Evolutionary conservation across 1,140 invertebrate genomes (phyloP), one percentile per base, ranked within the genome.

Genomic region (Mya arenaria): DNA sequence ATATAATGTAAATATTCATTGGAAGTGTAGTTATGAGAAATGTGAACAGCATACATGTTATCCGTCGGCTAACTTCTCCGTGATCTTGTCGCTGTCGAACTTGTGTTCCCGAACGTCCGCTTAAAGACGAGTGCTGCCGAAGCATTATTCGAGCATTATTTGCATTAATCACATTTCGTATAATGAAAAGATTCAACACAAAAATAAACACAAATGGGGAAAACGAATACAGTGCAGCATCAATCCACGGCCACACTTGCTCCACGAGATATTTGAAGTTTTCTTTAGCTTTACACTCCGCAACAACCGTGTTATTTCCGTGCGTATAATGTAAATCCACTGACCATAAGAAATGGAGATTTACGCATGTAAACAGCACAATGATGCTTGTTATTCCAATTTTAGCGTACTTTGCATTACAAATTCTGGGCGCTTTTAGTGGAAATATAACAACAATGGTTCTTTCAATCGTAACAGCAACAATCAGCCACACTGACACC

Each of bases 381-480:
- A 89, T 52, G 0, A 87, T 69, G 6, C 66, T 68, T 0, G 83
- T n/a, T 0, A 88, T 83, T 5, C 83, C 69, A 13, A 79, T 82
- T 65, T 85, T 84, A 1, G 90, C 90, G 30, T 85, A 73, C 55
- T 73, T 63, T 4, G 87, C 81, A 39, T 87, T 89, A 71, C 92
- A 92, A 19, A 92, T 65, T 25, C 72, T 60, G 15, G 37, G 84
- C 1, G 91, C 91, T 75, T 87, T 80, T 25, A 92, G 84, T 4
- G 92, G 92, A 65, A 88, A 68, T 41, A 85, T 87, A 4, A 92
- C 90, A 28, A 88, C 91, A 52, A 92, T 90, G 78, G 85, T 91
- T 28, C 91, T 56, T 63, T 93, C 92, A 1, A 91, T 74, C 1
- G 92, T 93, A 8, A 93, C 91, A 13, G 89, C 90, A n/a, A 93